Conservation (phyloP, 2,888 invertebrate genomes). For the Ceratothoa steindachneri region DNA sequence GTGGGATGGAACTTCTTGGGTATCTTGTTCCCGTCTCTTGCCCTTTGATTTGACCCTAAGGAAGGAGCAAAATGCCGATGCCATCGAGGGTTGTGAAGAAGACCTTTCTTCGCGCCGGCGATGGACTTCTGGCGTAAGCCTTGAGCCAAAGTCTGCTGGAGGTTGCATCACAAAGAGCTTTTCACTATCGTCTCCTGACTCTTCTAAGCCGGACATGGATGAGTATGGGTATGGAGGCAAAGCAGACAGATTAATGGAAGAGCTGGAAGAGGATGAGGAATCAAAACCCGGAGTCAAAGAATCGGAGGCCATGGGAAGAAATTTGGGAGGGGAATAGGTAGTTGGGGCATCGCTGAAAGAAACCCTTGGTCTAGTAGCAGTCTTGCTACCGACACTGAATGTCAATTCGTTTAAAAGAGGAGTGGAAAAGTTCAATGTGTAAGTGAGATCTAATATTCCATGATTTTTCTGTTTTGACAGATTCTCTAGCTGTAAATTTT, state of each 20-base stretch:
- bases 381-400: conserved; percentile 32
- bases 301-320: background rate
- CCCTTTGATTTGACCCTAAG: background rate
- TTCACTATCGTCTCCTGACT: background rate
- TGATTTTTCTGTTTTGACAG: conserved; percentile 24
- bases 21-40: background rate
- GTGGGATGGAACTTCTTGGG: no score
- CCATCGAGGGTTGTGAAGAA: background rate
- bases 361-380: conserved; percentile 29
- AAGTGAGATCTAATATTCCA: conserved; percentile 36
- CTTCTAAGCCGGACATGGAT: background rate
- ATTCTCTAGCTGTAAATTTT: conserved; percentile 15
- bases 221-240: background rate
- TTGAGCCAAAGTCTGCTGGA: background rate
- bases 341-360: conserved; percentile 27
- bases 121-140: background rate
- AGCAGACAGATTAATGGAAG: background rate
- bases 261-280: background rate
- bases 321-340: background rate
- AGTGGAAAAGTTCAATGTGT: conserved; percentile 38
- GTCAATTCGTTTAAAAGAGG: conserved; percentile 31
- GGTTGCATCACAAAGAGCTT: background rate
- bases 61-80: background rate
- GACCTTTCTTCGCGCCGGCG: background rate
- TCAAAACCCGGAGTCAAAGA: background rate